These are phyloP conservation scores for Himalopsyche kuldschensis DNA, from an alignment of 2,888 invertebrate genomes.

Conservation along the genomic window DNA sequence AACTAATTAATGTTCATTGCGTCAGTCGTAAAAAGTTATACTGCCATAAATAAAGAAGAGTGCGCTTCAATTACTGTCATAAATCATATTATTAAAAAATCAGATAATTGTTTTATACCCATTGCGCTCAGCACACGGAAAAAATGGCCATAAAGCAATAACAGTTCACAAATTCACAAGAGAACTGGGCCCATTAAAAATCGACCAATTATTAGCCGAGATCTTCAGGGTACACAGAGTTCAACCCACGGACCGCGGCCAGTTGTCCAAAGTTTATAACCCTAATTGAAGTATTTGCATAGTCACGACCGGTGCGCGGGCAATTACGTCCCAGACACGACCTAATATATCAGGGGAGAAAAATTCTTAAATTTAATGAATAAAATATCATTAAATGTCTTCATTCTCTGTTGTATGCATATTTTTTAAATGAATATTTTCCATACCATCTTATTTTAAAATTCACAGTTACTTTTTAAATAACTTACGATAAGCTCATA, in stretches of 20 bases:
- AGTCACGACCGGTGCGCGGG: conserved; percentile 48
- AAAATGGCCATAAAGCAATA: background rate
- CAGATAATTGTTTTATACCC: conserved; percentile 8
- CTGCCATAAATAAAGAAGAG: background rate
- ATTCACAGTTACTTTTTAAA: too few species aligned
- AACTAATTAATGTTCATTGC: background rate
- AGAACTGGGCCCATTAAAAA: conserved; percentile 23
- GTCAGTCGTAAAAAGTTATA: background rate
- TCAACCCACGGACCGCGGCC: background rate
- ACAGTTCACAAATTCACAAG: conserved; percentile 12
- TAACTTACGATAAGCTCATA: too few species aligned
- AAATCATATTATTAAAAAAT: conserved; percentile 2
- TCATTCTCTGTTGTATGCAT: too few species aligned
- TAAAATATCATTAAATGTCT: background rate
- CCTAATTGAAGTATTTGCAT: conserved; percentile 55
- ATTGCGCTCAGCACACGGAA: background rate
- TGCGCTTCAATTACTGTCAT: background rate
- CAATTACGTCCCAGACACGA: conserved; percentile 50
- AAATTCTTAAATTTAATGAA: background rate
- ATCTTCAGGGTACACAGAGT: background rate
- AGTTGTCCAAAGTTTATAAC: conserved; percentile 46
- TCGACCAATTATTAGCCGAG: conserved; percentile 23
- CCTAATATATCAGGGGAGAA: conserved; percentile 45
- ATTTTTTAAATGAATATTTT: too few species aligned
- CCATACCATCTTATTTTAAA: too few species aligned